Percentiles rank a stretch among this genome's conserved stretches.
These are phyloP conservation scores for Rhagoletis zephyria DNA, from an alignment of 1,140 invertebrate genomes.

Conservation along the genomic window DNA sequence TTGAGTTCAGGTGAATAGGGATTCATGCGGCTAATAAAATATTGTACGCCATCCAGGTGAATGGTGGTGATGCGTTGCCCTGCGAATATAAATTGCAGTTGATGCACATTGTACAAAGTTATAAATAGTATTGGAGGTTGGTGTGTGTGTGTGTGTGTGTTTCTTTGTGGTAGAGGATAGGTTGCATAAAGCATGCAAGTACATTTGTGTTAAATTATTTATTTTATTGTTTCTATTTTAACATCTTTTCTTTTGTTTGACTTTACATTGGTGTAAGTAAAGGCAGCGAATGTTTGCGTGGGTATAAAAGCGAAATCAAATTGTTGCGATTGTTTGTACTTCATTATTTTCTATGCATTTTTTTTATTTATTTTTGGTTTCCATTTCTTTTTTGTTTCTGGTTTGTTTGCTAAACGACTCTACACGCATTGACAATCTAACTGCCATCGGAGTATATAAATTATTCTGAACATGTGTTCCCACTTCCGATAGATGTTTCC, in stretches of 20 bases:
- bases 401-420: no score
- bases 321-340: background rate
- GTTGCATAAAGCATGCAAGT: no score
- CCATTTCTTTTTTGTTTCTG: background rate
- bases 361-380: background rate
- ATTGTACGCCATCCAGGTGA: slow-evolving; percentile 87
- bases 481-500: slow-evolving; percentile 47
- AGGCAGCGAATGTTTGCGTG: background rate
- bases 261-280: background rate
- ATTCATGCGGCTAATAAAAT: slow-evolving; percentile 90
- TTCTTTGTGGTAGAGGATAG: no score
- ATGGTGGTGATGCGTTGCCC: slow-evolving; percentile 89
- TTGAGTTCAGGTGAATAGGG: slow-evolving; percentile 89
- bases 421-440: background rate
- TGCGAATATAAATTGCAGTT: slow-evolving; percentile 67
- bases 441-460: background rate
- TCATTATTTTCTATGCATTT: slow-evolving; percentile 24
- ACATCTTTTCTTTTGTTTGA: background rate
- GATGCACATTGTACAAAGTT: background rate
- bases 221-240: background rate
- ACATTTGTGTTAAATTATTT: background rate
- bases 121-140: background rate
- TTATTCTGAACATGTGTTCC: slow-evolving; percentile 29
- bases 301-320: slow-evolving; percentile 9
- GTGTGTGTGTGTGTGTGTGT: background rate